A percentile compares a stretch with the other conserved stretches of the same genome.
Conservation (phyloP, 30 jellyfish, hydroid and myxozoan genomes). For the Aurelia aurita region DNA sequence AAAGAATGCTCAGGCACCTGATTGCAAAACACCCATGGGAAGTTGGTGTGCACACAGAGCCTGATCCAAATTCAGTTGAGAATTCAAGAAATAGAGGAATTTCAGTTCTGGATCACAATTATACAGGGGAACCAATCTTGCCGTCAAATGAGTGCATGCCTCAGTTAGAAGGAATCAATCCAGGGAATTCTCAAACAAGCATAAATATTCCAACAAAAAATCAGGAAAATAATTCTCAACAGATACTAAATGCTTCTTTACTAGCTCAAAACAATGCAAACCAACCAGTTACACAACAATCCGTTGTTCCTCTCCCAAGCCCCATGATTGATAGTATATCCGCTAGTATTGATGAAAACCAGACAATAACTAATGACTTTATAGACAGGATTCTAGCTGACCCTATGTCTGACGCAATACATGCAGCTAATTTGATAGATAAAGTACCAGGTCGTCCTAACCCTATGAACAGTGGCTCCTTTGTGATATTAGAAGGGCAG, state of each 20-base stretch:
- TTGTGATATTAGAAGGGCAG: neutral
- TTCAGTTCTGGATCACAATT: slow-evolving; percentile 41
- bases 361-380: neutral
- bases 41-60: slow-evolving; percentile 3
- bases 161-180: neutral
- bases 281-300: neutral
- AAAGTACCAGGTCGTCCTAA: no score
- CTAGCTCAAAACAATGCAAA: neutral
- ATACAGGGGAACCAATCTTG: neutral
- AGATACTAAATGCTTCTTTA: neutral
- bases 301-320: neutral
- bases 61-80: slow-evolving; percentile 15
- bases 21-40: neutral
- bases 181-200: neutral
- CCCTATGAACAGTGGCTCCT: neutral
- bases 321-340: neutral
- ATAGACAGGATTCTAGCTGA: neutral
- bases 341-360: neutral
- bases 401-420: neutral
- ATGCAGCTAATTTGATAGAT: neutral
- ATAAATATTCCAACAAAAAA: neutral
- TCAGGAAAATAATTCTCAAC: slow-evolving; percentile 7
- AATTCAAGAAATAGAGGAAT: neutral
- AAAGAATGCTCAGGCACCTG: slow-evolving; percentile 8
- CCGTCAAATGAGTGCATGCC: slow-evolving; percentile 7